Percentiles rank a stretch among this genome's conserved stretches.
Evolutionary conservation across 2,888 invertebrate genomes (phyloP).

Genomic region (Ophioninae sp.): DNA sequence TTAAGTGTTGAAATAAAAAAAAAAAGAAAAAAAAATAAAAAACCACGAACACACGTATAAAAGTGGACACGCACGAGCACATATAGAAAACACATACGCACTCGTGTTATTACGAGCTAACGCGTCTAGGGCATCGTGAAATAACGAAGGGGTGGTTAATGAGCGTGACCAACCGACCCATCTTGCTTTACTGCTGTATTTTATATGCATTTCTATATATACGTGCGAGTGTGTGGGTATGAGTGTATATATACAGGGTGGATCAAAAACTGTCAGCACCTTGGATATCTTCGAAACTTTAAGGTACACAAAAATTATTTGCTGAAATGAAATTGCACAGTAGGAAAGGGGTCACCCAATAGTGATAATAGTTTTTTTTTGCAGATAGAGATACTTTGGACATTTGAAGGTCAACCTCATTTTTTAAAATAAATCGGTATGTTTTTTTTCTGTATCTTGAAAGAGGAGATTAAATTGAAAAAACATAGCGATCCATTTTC

Average conservation of each 20-base stretch:
- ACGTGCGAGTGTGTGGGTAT: not conserved
- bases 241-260: not conserved
- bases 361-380: no score
- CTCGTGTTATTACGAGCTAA: conserved; percentile 45
- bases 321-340: no score
- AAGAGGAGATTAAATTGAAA: no score
- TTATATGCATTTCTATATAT: conserved; percentile 19
- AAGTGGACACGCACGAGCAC: not conserved
- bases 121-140: conserved; percentile 51
- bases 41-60: not conserved
- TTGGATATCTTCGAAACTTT: no score
- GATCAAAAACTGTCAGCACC: no score
- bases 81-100: conserved; percentile 11
- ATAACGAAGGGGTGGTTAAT: conserved; percentile 63
- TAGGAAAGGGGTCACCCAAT: no score
- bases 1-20: not conserved
- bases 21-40: conserved; percentile 19
- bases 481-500: no score
- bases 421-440: no score
- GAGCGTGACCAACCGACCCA: conserved; percentile 61
- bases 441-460: no score
- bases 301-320: no score
- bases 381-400: no score
- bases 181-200: conserved; percentile 45
- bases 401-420: no score